Evolutionary conservation across 2,888 invertebrate species (phyloP).

Genomic region (Petrolisthes manimaculis): DNA sequence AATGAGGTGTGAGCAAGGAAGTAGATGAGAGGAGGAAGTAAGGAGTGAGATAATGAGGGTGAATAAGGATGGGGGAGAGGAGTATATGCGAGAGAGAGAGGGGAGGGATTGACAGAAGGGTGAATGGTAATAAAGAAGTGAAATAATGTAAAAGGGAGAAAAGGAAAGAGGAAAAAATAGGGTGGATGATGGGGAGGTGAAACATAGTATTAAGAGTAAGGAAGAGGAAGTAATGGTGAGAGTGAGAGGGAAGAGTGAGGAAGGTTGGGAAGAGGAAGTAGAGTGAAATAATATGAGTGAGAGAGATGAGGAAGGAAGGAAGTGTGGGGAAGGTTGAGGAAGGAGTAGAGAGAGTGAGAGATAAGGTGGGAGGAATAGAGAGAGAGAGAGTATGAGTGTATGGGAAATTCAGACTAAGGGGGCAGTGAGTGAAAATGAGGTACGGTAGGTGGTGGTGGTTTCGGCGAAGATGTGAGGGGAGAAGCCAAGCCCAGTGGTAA

Average conservation of each 20-base stretch:
- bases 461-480: neutral
- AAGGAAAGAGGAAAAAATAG: neutral
- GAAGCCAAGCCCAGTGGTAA: neutral
- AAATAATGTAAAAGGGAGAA: no score
- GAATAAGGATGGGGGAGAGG: slow-evolving; percentile 2
- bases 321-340: neutral
- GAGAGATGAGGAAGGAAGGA: neutral
- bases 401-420: neutral
- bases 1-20: neutral
- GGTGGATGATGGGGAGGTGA: neutral
- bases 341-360: neutral
- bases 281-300: neutral
- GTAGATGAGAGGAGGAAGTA: neutral
- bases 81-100: neutral
- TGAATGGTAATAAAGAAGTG: neutral
- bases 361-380: neutral
- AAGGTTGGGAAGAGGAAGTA: neutral
- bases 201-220: neutral
- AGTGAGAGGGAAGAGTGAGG: neutral
- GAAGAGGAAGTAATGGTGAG: neutral
- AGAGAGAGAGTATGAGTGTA: neutral
- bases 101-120: neutral
- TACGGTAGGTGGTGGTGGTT: neutral
- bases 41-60: neutral
- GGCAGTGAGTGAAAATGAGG: neutral